Conservation (phyloP, 2,888 invertebrate species). For the Subacronicta megacephala region DNA sequence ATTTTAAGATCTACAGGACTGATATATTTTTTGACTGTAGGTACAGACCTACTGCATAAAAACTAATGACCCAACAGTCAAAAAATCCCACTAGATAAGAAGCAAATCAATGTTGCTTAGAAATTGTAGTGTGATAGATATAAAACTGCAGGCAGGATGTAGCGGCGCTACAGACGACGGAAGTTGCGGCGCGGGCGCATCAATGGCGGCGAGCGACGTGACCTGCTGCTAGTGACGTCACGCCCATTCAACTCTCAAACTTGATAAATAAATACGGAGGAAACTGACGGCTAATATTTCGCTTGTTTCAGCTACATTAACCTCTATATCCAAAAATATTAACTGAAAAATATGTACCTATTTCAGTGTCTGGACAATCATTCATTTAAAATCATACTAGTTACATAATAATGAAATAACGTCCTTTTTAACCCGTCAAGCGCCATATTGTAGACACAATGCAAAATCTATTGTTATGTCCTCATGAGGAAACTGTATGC, state of each 20-base stretch:
- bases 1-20: too few species aligned
- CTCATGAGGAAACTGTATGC: too few species aligned
- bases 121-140: conserved; percentile 52
- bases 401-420: too few species aligned
- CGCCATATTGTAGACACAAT: too few species aligned
- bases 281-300: not conserved
- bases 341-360: not conserved
- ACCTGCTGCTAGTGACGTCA: conserved; percentile 70
- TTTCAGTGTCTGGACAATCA: too few species aligned
- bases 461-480: too few species aligned
- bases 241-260: conserved; percentile 59
- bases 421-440: too few species aligned
- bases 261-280: conserved; percentile 35
- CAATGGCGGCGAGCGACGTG: conserved; percentile 78
- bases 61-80: too few species aligned
- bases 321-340: not conserved
- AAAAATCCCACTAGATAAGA: conserved; percentile 19
- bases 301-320: not conserved
- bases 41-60: not conserved
- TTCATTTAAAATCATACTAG: too few species aligned
- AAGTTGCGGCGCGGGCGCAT: conserved; percentile 79
- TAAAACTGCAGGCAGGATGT: conserved; percentile 80
- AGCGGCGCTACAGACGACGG: conserved; percentile 83
- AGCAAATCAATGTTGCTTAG: conserved; percentile 44
- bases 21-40: too few species aligned